A percentile compares a stretch with the other conserved stretches of the same genome.
Conservation (phyloP, 2,797 vertebrate genomes). For the Cephalopachus bancanus region DNA sequence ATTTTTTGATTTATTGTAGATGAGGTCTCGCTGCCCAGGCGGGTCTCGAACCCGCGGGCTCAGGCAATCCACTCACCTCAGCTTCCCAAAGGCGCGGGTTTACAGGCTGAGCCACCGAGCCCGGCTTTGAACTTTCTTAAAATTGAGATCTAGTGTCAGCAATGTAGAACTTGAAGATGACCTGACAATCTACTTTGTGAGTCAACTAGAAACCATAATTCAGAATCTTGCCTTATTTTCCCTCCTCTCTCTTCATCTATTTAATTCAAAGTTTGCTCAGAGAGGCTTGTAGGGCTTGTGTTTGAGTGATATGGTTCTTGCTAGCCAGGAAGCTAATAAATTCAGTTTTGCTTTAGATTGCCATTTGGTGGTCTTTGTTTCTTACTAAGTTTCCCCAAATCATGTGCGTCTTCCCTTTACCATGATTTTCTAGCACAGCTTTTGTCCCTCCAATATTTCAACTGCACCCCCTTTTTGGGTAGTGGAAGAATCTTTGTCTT, state of each 20-base stretch:
- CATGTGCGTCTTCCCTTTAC: background rate
- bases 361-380: conserved; percentile 24
- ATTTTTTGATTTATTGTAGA: too few species aligned
- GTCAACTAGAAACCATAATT: background rate
- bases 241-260: background rate
- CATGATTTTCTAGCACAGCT: background rate
- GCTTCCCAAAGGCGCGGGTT: too few species aligned
- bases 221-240: conserved; percentile 14
- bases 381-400: background rate
- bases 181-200: conserved; percentile 6
- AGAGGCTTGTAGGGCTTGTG: background rate
- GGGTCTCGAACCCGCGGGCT: too few species aligned
- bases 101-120: too few species aligned
- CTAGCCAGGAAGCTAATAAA: background rate
- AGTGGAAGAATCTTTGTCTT: background rate
- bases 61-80: too few species aligned
- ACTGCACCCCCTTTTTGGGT: background rate
- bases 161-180: background rate
- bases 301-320: background rate
- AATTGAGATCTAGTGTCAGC: background rate
- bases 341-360: background rate
- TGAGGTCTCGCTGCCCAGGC: too few species aligned
- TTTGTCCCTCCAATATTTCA: background rate
- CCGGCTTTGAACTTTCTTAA: background rate
- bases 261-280: background rate